These are phyloP conservation scores for Schizotus pectinicornis DNA, from an alignment of 2,888 invertebrate genomes.

Conservation along the genomic window DNA sequence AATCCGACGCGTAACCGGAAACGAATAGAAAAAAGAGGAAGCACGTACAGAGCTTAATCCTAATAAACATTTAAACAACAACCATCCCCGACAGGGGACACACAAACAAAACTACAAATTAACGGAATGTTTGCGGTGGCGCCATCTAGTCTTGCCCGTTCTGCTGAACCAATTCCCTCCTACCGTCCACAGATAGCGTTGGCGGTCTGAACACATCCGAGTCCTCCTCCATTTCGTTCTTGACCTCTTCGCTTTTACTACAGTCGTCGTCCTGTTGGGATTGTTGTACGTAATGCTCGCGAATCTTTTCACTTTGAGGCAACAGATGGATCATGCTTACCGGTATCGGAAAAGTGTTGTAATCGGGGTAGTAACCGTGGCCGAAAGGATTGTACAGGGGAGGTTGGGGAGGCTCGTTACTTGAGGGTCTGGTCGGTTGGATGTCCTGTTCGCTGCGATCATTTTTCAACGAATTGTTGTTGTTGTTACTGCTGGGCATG, in stretches of 20 bases:
- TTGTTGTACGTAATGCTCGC: slow-evolving; percentile 66
- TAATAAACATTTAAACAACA: slow-evolving; percentile 28
- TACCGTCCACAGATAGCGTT: slow-evolving; percentile 66
- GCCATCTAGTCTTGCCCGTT: slow-evolving; percentile 75
- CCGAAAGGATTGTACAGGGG: slow-evolving; percentile 79
- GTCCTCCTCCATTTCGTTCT: slow-evolving; percentile 53
- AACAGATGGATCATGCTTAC: slow-evolving; percentile 84
- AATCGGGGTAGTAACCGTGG: slow-evolving; percentile 84
- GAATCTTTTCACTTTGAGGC: slow-evolving; percentile 78
- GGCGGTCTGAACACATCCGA: slow-evolving; percentile 60
- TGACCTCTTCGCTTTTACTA: slow-evolving; percentile 28
- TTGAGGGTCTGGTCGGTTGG: slow-evolving; percentile 64
- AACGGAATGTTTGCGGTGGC: slow-evolving; percentile 36
- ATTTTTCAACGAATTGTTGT: slow-evolving; percentile 62
- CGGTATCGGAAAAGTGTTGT: slow-evolving; percentile 79
- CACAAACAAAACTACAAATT: slow-evolving; percentile 27
- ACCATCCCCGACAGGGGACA: background rate
- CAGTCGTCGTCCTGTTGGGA: slow-evolving; percentile 61
- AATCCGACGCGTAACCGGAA: slow-evolving; percentile 41
- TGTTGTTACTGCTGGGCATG: slow-evolving; percentile 52
- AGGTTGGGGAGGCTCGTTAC: slow-evolving; percentile 66
- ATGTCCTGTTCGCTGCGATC: slow-evolving; percentile 46
- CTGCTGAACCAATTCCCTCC: slow-evolving; percentile 73
- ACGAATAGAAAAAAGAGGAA: slow-evolving; percentile 51
- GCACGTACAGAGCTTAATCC: slow-evolving; percentile 46